Base-by-base conservation (phyloP, 2,888 invertebrate species). In the Drosophila leonis region DNA sequence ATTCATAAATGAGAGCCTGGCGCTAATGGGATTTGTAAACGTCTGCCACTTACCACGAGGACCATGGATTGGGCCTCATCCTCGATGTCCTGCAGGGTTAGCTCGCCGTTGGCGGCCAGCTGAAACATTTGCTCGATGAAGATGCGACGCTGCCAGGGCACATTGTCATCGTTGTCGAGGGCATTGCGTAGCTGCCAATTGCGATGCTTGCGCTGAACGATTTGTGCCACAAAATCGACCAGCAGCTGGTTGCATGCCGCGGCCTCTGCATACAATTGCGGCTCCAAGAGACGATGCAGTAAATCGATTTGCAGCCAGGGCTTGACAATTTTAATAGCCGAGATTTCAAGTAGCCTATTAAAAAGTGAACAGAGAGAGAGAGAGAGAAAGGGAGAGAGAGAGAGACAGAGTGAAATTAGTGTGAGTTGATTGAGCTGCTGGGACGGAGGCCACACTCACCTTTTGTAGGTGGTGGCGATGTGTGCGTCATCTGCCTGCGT, bases 41-140 rank as follows among this genome's bases (percentile, higher is more conserved):
- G 29, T 48, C 4, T 18, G 2, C 12, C 20, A 80, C 91, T 89
- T 60, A 92, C 92, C 91, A 92, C 92, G 70, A 92, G 69, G 7
- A 92, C 84, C 92, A 92, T 92, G 6, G 92, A 92, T 61, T 92
- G 91, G 4, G 92, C 90, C 82, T 92, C 92, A 62, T 92, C 86
- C 80, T 92, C 91, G 59, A 92, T 90, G 65, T 92, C 92, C 80
- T 92, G 84, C 39, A 92, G 76, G 4, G 90, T 90, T 33, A 92
- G 70, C 67, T 92, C 92, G 5, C 92, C 92, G 15, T 82, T 83
- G 66, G 92, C 92, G 13, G 92, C 92, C 82, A 92, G 76, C 54
- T 91, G 90, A 61, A 92, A 92, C 80, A 92, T 88, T 79, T 92
- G 92, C 71, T 92, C 92, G 49, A 92, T 92, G 70, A 92, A 92